Evolutionary conservation across 2,888 invertebrate genomes (phyloP).

Genomic region (Bhutanitis thaidina): DNA sequence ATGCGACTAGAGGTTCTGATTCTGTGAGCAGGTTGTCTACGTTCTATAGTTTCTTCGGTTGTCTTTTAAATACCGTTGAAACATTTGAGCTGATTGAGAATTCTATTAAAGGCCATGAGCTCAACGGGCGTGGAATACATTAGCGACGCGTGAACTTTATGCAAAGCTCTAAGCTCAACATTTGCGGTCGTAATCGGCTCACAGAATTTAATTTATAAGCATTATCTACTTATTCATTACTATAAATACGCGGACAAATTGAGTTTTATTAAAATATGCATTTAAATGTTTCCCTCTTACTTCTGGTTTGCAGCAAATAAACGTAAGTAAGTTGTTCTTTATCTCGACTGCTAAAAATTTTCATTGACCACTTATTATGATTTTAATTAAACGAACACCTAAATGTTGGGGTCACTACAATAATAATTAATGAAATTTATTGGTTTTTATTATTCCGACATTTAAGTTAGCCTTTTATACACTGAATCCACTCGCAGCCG

Average conservation of each 20-base stretch:
- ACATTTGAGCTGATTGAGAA: slow-evolving; percentile 60
- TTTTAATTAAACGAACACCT: not conserved
- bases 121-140: slow-evolving; percentile 75
- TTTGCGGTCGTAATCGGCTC: not conserved
- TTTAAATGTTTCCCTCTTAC: slow-evolving; percentile 10
- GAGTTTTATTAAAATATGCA: slow-evolving; percentile 8
- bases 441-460: too few species aligned
- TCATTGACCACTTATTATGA: slow-evolving; percentile 3
- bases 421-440: too few species aligned
- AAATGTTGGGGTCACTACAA: too few species aligned
- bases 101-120: slow-evolving; percentile 74
- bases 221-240: not conserved
- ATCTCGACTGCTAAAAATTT: slow-evolving; percentile 1
- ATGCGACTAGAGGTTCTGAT: not conserved
- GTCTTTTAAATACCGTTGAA: slow-evolving; percentile 49
- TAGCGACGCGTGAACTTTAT: slow-evolving; percentile 68
- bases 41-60: slow-evolving; percentile 43
- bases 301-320: slow-evolving; percentile 10
- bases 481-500: too few species aligned
- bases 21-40: slow-evolving; percentile 22
- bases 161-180: slow-evolving; percentile 45
- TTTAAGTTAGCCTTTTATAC: too few species aligned
- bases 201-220: slow-evolving; percentile 6
- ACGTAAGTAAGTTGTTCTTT: not conserved
- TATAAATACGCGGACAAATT: slow-evolving; percentile 4